A percentile compares a stretch with the other conserved stretches of the same genome.
Evolutionary conservation across 1,140 invertebrate genomes (phyloP).

Genomic region (Magallana gigas): DNA sequence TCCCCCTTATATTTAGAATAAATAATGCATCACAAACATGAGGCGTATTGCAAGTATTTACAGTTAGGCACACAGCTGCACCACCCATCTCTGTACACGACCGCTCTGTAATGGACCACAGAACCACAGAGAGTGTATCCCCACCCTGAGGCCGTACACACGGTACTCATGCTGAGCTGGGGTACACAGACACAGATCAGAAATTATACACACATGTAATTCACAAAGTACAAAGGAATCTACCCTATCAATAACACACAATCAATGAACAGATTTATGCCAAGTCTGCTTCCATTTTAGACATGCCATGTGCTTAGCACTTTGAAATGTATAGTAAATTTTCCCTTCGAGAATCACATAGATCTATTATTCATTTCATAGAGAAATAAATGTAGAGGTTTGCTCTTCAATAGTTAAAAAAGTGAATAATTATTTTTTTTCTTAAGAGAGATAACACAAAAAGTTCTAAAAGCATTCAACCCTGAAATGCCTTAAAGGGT

Average conservation of each 20-base stretch:
- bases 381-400: too few relatives aligned
- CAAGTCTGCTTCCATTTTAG: too few relatives aligned
- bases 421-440: too few relatives aligned
- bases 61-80: slow-evolving; percentile 21
- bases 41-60: slow-evolving; percentile 31
- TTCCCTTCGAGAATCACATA: not conserved
- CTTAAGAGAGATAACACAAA: too few relatives aligned
- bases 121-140: not conserved
- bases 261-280: too few relatives aligned
- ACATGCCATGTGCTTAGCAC: too few relatives aligned
- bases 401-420: too few relatives aligned
- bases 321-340: not conserved
- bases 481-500: not conserved
- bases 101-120: not conserved
- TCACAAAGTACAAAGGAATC: not conserved
- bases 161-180: not conserved
- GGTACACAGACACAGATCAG: not conserved
- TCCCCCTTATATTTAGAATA: slow-evolving; percentile 24
- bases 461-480: not conserved
- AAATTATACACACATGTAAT: not conserved
- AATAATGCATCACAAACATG: slow-evolving; percentile 21
- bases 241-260: too few relatives aligned
- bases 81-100: not conserved
- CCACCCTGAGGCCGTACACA: not conserved
- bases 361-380: too few relatives aligned